These are phyloP conservation scores for Orchesellides sinensis DNA, from an alignment of 2,888 invertebrate species.

Conservation along the genomic window DNA sequence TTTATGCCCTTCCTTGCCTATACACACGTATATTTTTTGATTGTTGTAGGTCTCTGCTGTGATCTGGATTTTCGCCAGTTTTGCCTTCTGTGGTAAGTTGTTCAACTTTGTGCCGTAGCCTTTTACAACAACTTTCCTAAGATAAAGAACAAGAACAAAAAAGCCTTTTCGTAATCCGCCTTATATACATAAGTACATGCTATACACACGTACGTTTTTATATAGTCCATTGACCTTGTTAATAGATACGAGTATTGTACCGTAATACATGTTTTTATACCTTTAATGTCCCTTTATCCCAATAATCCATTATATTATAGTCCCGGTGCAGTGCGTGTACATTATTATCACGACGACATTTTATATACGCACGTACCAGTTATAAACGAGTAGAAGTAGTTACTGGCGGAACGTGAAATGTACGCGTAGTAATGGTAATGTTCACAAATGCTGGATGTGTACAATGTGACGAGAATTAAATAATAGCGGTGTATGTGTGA, in stretches of 20 bases:
- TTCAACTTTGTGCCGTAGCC: conserved; percentile 19
- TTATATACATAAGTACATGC: not conserved
- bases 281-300: too few relatives aligned
- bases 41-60: conserved; percentile 54
- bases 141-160: not conserved
- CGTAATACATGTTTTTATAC: conserved; percentile 17
- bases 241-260: too few relatives aligned
- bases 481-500: conserved; percentile 30
- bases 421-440: not conserved
- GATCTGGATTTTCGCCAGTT: conserved; percentile 74
- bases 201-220: not conserved
- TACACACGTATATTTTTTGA: conserved; percentile 33
- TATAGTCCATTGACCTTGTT: conserved; percentile 43
- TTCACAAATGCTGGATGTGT: conserved; percentile 4
- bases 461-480: conserved; percentile 57
- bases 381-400: not conserved
- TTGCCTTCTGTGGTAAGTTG: conserved; percentile 71
- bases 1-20: not conserved
- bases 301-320: not conserved
- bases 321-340: conserved; percentile 17
- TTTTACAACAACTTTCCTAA: conserved; percentile 2
- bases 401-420: too few relatives aligned
- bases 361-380: not conserved
- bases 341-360: not conserved
- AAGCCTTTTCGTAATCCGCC: not conserved